Evolutionary conservation across 2,797 vertebrate species (phyloP), one percentile per base, ranked within the genome.

Genomic region (Platyrinchus mystaceus): DNA sequence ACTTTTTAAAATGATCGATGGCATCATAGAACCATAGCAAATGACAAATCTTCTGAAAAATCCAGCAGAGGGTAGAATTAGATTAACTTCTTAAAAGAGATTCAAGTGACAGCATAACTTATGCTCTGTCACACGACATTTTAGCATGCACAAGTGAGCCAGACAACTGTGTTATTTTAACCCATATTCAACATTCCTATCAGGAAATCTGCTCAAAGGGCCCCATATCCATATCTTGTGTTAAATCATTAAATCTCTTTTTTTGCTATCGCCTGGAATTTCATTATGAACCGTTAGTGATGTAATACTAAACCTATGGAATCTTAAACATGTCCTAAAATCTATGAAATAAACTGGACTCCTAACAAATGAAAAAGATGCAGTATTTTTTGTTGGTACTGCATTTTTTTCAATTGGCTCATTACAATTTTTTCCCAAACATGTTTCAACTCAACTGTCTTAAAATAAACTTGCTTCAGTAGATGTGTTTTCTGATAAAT

Each of bases 281-380:
- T 97, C 96, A 97, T 98, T 97, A 95, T 92, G 86, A 96, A 80
- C 96, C 84, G 90, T 97, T 97, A 97, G 93, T 95, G 90, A 97
- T 96, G 95, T 97, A 97, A 97, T 81, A 94, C 55, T 96, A 97
- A 97, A 96, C 91, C 93, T 96, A 78, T 87, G 94, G 97, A 97
- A 97, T 97, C 87, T 95, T 91, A 98, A 98, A 96, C 89, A 95
- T 36, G 36, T 71, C 90, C 97, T 96, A 97, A 97, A 96, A 91
- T 84, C 82, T 75, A 49, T 93, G 92, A 73, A 95, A 96, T 91
- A 94, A 96, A 91, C 68, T 89, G 85, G 91, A 78, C 39, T 96
- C 59, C 67, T 81, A 93, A 55, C 36, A 95, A 96, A 96, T 90
- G 73, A 93, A 94, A 96, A 95, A 47, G 53, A 93, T 60, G 81